Percentiles rank a stretch among this genome's conserved stretches.
These are phyloP conservation scores for Nasonia oneida DNA, from an alignment of 2,888 invertebrate species.

Conservation along the genomic window DNA sequence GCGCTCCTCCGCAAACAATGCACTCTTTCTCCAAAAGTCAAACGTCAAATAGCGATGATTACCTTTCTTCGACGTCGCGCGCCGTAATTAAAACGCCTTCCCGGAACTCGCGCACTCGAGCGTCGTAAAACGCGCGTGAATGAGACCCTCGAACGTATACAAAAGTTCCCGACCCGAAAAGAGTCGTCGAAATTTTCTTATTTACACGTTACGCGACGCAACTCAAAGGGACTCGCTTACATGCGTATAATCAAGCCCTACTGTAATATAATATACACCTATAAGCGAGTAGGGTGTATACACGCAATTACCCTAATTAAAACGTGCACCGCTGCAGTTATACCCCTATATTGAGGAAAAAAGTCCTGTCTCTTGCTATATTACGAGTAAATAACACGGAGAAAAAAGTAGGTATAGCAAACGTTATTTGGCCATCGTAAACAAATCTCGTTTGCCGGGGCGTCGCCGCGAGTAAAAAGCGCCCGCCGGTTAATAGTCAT, in stretches of 20 bases:
- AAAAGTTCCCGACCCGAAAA: background rate
- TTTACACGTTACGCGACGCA: background rate
- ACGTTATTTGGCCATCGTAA: constrained; percentile 45
- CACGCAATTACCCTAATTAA: constrained; percentile 50
- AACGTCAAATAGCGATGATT: background rate
- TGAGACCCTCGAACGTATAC: background rate
- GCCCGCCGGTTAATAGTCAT: constrained; percentile 37
- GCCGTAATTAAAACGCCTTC: background rate
- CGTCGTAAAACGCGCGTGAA: constrained; percentile 7
- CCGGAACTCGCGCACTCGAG: background rate
- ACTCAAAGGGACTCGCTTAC: background rate
- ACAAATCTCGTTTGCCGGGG: constrained; percentile 41
- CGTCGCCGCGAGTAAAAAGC: background rate
- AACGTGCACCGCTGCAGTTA: constrained; percentile 24
- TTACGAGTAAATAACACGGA: background rate
- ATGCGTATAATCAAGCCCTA: constrained; percentile 32
- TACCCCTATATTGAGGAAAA: background rate
- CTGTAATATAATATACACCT: no score
- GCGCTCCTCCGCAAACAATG: background rate
- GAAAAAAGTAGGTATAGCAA: background rate
- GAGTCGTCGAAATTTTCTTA: background rate
- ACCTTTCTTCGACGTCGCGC: background rate
- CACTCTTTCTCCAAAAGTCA: background rate
- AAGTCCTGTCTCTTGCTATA: background rate
- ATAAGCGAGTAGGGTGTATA: background rate